Evolutionary conservation across 2,113 vertebrate species (phyloP).

Genomic region (Gymnobelideus leadbeateri): DNA sequence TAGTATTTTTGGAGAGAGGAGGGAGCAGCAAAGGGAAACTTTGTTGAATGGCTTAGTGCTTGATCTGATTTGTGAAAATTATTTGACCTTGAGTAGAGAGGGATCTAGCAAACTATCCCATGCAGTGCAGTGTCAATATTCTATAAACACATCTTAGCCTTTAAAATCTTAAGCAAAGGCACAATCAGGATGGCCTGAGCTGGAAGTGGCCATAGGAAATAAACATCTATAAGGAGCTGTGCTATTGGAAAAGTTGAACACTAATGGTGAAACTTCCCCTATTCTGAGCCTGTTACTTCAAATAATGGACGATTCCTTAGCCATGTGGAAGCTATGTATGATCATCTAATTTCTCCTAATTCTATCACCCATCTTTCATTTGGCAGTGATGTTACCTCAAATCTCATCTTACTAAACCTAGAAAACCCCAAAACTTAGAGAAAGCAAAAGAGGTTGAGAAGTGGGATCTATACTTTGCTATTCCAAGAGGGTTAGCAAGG

Average conservation of each 20-base stretch:
- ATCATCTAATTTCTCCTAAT: not conserved
- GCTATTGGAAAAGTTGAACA: not conserved
- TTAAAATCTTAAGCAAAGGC: not conserved
- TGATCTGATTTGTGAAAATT: not conserved
- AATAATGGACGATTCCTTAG: not conserved
- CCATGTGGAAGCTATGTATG: not conserved
- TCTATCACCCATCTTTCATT: not conserved
- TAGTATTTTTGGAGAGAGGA: not conserved
- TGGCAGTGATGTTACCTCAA: not conserved
- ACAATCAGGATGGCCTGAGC: not conserved
- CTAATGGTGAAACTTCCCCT: not conserved
- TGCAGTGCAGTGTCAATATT: not conserved
- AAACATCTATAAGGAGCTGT: not conserved
- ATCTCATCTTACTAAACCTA: not conserved
- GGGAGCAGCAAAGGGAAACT: not conserved
- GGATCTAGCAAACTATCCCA: not conserved
- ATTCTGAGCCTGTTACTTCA: not conserved
- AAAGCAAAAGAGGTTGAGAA: not conserved
- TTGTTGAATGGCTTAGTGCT: not conserved
- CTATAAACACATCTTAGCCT: not conserved
- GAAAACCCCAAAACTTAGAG: not conserved
- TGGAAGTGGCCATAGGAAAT: not conserved
- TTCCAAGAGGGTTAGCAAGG: not conserved
- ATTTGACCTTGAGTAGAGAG: not conserved
- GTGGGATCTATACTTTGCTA: not conserved